Evolutionary conservation across 2,888 invertebrate genomes (phyloP), one percentile per base, ranked within the genome.

Genomic region (Acanthosepion esculentum): DNA sequence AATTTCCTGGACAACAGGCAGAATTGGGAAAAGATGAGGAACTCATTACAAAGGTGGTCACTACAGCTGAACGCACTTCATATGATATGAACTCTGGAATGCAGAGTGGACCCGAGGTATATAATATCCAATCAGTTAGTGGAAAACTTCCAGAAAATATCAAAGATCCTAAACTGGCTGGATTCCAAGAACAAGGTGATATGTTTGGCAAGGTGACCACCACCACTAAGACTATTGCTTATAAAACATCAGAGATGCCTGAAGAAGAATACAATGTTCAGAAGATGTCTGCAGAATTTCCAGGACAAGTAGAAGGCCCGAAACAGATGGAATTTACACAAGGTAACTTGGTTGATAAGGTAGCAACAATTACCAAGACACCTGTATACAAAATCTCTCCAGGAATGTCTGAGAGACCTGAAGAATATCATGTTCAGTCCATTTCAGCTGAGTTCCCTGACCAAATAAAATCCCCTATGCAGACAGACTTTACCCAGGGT

Each of bases 241-340:
- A 78, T n/a, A 78, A 78, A 78, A 78, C 78, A 33, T 78, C 78
- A 15, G 78, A 78, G n/a, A 78, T 3, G n/a, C n/a, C 78, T 12
- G 78, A 78, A 78, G 78, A 78, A 78, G 78, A n/a, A 78, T 78
- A n/a, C 78, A 78, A 78, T 78, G n/a, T 78, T n/a, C 78, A 78
- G 18, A 78, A 78, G 5, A n/a, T 78, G 4, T 78, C 78, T 78
- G 78, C 78, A 78, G 78, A 78, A 78, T 78, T 33, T 4, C 78
- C 78, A n/a, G 78, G 33, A 78, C n/a, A n/a, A n/a, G 78, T 78
- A 15, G 33, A 33, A 2, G 10, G 15, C 2, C n/a, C 78, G 15
- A n/a, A 78, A 78, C 78, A 78, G 18, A 78, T 33, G n/a, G 78
- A n/a, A 15, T n/a, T 33, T 33, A 33, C 33, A 33, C n/a, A 78